Evolutionary conservation across 1,140 invertebrate genomes (phyloP), one percentile per base, ranked within the genome.

Genomic region (Drosophila lini): DNA sequence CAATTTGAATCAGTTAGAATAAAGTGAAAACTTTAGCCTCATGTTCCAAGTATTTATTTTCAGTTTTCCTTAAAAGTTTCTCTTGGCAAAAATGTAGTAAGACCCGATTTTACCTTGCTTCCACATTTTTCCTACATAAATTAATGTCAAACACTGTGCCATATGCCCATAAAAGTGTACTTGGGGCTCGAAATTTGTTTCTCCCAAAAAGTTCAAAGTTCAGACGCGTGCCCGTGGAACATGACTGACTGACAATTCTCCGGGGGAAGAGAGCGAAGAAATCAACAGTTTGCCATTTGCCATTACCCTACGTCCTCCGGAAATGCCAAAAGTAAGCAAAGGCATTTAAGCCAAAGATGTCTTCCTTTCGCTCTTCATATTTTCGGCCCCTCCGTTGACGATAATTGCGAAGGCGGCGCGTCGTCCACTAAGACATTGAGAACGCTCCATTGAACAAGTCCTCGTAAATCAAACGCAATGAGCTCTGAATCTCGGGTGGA

Each of bases 251-350:
- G 25, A 48, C 47, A 58, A 47, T 70, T 57, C 28, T 63, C 25
- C 13, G 3, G 28, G 58, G 19, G 44, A 71, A 67, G 75, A 78
- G 78, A 76, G 59, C 36, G 32, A 19, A 38, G 68, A 80, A 83
- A 88, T 88, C 83, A 89, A 88, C 83, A 89, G 83, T 78, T 88
- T 86, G 76, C 71, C 83, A 70, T 79, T 53, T 34, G 52, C 44
- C 63, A 32, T 60, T 60, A 59, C 59, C 40, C 22, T 4, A 34
- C 19, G 15, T 57, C 15, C 19, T 60, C 45, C 34, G 73, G 28
- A 73, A 81, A 81, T 63, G 60, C 59, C 52, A 82, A 78, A 78
- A 48, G 44, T 45, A 52, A 58, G 53, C 36, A 44, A 31, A 60
- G 42, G 50, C 58, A 52, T 60, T 63, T 64, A 70, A 65, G 56